Evolutionary conservation across 2,888 invertebrate genomes (phyloP).

Genomic region (Drosophila affinis): DNA sequence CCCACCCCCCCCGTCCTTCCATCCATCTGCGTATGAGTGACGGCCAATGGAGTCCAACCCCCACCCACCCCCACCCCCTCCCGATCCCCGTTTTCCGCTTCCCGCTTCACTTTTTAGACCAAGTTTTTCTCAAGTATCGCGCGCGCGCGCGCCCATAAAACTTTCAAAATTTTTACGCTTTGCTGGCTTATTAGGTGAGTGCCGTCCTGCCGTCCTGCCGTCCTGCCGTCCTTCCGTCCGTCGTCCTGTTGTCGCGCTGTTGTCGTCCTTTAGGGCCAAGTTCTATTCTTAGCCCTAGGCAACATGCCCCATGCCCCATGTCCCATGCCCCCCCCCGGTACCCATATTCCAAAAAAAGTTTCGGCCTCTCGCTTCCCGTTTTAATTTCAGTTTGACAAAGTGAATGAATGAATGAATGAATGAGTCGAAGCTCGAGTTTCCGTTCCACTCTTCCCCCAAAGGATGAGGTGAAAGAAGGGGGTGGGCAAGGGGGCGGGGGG

Average conservation of each 20-base stretch:
- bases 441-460: not conserved
- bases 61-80: not conserved
- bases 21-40: slow-evolving; percentile 37
- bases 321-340: slow-evolving; percentile 3
- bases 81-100: not conserved
- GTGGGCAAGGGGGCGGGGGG: not conserved
- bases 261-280: slow-evolving; percentile 1
- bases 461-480: too few relatives aligned
- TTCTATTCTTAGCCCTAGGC: slow-evolving; percentile 6
- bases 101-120: slow-evolving; percentile 13
- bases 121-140: slow-evolving; percentile 42
- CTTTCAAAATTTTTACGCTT: slow-evolving; percentile 54
- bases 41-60: slow-evolving; percentile 6
- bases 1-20: not conserved
- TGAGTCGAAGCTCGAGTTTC: slow-evolving; percentile 38
- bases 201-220: slow-evolving; percentile 25
- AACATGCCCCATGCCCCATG: not conserved
- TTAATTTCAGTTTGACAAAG: slow-evolving; percentile 52
- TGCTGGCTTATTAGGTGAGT: slow-evolving; percentile 55
- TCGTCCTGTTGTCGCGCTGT: not conserved
- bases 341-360: slow-evolving; percentile 16
- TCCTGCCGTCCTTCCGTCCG: slow-evolving; percentile 14
- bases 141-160: slow-evolving; percentile 41
- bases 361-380: slow-evolving; percentile 36
- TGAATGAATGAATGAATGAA: slow-evolving; percentile 38